These are phyloP conservation scores for Teleogryllus occipitalis DNA, from an alignment of 1,140 invertebrate genomes.

Conservation along the genomic window DNA sequence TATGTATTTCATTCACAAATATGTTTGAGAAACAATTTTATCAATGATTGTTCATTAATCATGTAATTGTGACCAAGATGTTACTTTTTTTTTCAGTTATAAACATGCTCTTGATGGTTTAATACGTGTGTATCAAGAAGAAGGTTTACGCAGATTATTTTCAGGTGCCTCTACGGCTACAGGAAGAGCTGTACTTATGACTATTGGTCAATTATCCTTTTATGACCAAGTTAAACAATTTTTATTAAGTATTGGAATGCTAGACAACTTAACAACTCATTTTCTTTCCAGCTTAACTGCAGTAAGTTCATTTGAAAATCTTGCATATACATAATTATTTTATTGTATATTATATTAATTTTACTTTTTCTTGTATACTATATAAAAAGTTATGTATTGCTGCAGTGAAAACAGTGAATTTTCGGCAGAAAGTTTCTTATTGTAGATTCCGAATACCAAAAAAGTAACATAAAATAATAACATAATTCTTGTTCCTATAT, in stretches of 20 bases:
- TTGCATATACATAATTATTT: neutral
- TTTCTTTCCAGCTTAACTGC: conserved; percentile 18
- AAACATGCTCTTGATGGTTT: conserved; percentile 94
- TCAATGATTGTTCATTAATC: neutral
- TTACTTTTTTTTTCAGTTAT: conserved; percentile 58
- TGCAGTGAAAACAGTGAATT: neutral
- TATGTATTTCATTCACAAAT: conserved; percentile 43
- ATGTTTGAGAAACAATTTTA: neutral
- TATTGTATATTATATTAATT: neutral
- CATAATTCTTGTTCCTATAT: no score
- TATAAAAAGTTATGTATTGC: neutral
- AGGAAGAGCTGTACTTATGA: conserved; percentile 85
- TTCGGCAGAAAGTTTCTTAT: neutral
- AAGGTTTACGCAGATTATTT: conserved; percentile 76
- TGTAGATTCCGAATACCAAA: neutral
- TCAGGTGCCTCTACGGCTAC: conserved; percentile 88
- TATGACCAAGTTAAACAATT: conserved; percentile 90
- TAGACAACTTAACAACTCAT: conserved; percentile 17
- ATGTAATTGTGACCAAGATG: neutral
- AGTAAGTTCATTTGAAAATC: conserved; percentile 7
- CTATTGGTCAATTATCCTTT: conserved; percentile 90
- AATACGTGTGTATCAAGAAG: conserved; percentile 66
- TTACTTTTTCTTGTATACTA: neutral
- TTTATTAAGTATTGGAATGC: conserved; percentile 44
- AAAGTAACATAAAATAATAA: no score